Evolutionary conservation across 2,888 invertebrate genomes (phyloP), one percentile per base, ranked within the genome.

Genomic region (Aphrophora alni): DNA sequence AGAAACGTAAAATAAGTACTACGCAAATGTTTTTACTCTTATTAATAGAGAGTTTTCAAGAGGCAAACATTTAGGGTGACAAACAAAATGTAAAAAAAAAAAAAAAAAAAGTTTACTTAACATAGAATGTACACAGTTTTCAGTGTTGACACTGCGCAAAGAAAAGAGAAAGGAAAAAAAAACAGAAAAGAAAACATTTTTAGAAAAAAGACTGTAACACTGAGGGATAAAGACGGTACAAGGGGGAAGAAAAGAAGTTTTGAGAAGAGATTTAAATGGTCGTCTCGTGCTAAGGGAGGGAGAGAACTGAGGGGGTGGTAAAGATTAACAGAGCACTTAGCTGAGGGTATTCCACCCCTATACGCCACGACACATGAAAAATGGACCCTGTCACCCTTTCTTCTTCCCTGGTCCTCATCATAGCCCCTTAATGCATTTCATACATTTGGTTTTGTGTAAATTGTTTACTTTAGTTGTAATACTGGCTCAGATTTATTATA

Each of bases 191-290:
- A 59, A 59, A 59, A 59, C 59, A 59, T 59, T 59, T 59, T 59
- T 59, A 59, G 59, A 59, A 59, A 59, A n/a, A 59, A 59, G 59
- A 59, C 59, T 59, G 4, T n/a, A 33, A 33, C 33, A 33, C n/a
- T n/a, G 14, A 10, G 68, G 24, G 68, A 68, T 21, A 12, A 4
- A n/a, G 27, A 74, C 27, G 24, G 38, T 17, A 59, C 28, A 27
- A 1, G 73, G 78, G 73, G 25, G 28, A 26, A 44, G 59, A 68
- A 72, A 72, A 78, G 78, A 72, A 78, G 78, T 78, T 78, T 78
- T 73, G 78, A 79, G 78, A 79, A 79, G 78, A 79, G 78, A 79
- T 79, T 79, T 79, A 79, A 79, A 79, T 79, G 78, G 78, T 73
- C 59, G 59, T 59, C 59, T 59, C 59, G 59, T 59, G 59, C 59